A percentile compares a stretch with the other conserved stretches of the same genome.
Evolutionary conservation across 2,797 vertebrate genomes (phyloP).

Genomic region (Morus bassanus): DNA sequence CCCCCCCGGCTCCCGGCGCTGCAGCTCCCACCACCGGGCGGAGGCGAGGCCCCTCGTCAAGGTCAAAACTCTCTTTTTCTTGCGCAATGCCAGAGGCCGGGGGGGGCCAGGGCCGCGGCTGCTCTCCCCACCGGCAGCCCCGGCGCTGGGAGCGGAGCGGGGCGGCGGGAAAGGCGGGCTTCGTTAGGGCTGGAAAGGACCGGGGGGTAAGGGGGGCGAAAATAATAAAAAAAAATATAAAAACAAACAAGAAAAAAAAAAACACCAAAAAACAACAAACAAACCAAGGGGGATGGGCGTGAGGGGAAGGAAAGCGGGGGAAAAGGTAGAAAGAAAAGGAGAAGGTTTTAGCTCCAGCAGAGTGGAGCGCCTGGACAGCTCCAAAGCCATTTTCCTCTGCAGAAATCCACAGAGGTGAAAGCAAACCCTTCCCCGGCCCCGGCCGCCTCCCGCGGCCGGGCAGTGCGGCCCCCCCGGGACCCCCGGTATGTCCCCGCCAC

Average conservation of each 20-base stretch:
- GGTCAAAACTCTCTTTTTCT: background rate
- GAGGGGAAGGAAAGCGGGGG: background rate
- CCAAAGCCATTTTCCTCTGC: background rate
- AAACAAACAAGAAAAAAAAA: too few relatives aligned
- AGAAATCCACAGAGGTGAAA: background rate
- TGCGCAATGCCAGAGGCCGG: background rate
- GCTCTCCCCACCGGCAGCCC: too few relatives aligned
- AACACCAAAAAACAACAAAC: rapidly evolving
- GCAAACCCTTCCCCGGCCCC: background rate
- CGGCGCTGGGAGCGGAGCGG: too few relatives aligned
- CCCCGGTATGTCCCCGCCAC: background rate
- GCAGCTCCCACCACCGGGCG: background rate
- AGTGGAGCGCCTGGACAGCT: background rate
- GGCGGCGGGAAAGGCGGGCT: background rate
- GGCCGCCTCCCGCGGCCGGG: background rate
- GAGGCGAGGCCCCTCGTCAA: background rate
- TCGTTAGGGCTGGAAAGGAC: background rate
- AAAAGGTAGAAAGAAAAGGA: background rate
- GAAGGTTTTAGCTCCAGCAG: background rate
- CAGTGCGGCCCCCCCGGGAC: background rate
- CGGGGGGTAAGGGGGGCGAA: rapidly evolving
- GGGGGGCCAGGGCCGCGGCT: background rate
- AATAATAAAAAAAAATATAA: too few relatives aligned
- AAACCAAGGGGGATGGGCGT: too few relatives aligned
- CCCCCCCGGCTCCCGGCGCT: background rate